Percentiles rank a stretch among this genome's conserved stretches.
Conservation (phyloP, 2,888 invertebrate species). For the Unio delphinus region DNA sequence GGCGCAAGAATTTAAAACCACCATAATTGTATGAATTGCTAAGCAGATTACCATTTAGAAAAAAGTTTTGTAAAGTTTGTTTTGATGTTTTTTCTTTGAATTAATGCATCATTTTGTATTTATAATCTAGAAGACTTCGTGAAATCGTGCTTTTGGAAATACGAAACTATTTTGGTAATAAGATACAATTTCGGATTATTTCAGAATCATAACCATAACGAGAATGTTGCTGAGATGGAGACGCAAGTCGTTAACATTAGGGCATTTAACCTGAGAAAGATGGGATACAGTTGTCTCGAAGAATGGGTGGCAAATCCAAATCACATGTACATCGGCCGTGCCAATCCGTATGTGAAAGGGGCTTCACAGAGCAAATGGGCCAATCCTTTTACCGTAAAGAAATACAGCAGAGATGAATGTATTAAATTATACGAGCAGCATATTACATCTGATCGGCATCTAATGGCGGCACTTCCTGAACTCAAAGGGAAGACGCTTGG, state of each 20-base stretch:
- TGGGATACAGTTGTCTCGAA: conserved; percentile 29
- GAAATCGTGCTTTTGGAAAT: too few relatives aligned
- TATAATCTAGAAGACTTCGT: too few relatives aligned
- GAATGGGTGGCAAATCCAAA: conserved; percentile 34
- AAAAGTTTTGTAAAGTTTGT: too few relatives aligned
- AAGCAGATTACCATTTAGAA: too few relatives aligned
- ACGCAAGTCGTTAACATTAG: conserved; percentile 25
- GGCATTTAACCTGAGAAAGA: conserved; percentile 19
- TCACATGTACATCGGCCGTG: conserved; percentile 39
- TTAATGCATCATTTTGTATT: too few relatives aligned
- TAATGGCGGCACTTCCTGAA: conserved; percentile 31
- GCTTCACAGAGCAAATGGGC: conserved; percentile 41
- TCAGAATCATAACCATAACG: neutral
- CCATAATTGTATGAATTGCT: too few relatives aligned
- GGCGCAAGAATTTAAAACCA: too few relatives aligned
- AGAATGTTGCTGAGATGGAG: neutral
- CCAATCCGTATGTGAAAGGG: conserved; percentile 40
- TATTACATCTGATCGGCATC: conserved; percentile 17
- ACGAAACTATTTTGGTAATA: too few relatives aligned
- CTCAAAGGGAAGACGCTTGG: conserved; percentile 40
- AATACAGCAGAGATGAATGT: conserved; percentile 18
- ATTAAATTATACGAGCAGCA: conserved; percentile 26
- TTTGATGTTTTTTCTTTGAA: too few relatives aligned
- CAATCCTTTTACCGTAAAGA: conserved; percentile 31
- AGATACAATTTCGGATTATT: too few relatives aligned